Percentiles rank a stretch among this genome's conserved stretches.
Conservation (phyloP, 2,888 invertebrate species). For the Melanargia galathea region DNA sequence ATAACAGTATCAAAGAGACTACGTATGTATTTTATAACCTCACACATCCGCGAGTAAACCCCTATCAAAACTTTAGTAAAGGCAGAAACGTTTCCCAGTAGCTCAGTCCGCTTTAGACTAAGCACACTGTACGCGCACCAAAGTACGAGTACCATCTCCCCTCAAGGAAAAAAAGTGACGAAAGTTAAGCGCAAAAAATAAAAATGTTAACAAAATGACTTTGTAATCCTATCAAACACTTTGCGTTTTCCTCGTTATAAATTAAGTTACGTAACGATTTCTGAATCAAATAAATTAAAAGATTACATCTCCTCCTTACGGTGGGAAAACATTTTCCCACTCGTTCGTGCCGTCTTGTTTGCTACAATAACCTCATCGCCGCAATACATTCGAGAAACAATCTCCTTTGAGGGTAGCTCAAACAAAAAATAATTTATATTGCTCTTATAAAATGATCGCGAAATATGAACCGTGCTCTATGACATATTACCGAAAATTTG, state of each 20-base stretch:
- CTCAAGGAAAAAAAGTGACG: slow-evolving; percentile 36
- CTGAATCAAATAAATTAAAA: slow-evolving; percentile 48
- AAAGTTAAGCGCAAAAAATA: slow-evolving; percentile 37
- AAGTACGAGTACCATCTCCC: slow-evolving; percentile 32
- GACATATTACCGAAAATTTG: slow-evolving; percentile 70
- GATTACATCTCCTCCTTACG: slow-evolving; percentile 52
- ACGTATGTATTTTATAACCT: slow-evolving; percentile 10
- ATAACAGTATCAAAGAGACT: slow-evolving; percentile 12
- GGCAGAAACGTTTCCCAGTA: slow-evolving; percentile 31
- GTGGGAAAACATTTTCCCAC: slow-evolving; percentile 55
- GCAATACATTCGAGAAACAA: slow-evolving; percentile 63
- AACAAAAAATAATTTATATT: slow-evolving; percentile 67
- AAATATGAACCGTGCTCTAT: slow-evolving; percentile 53
- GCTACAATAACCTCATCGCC: slow-evolving; percentile 55
- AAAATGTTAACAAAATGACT: slow-evolving; percentile 39
- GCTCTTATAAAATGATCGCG: slow-evolving; percentile 60
- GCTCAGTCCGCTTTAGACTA: no score
- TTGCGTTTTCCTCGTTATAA: slow-evolving; percentile 42
- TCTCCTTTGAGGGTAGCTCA: slow-evolving; percentile 59
- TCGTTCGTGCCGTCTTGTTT: slow-evolving; percentile 49
- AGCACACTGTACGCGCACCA: no score
- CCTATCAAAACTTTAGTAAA: slow-evolving; percentile 34
- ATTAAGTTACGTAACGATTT: slow-evolving; percentile 44
- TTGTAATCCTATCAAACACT: slow-evolving; percentile 43
- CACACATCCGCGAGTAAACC: slow-evolving; percentile 20